Evolutionary conservation across 2,797 vertebrate species (phyloP).

Genomic region (Danio jaintianensis): DNA sequence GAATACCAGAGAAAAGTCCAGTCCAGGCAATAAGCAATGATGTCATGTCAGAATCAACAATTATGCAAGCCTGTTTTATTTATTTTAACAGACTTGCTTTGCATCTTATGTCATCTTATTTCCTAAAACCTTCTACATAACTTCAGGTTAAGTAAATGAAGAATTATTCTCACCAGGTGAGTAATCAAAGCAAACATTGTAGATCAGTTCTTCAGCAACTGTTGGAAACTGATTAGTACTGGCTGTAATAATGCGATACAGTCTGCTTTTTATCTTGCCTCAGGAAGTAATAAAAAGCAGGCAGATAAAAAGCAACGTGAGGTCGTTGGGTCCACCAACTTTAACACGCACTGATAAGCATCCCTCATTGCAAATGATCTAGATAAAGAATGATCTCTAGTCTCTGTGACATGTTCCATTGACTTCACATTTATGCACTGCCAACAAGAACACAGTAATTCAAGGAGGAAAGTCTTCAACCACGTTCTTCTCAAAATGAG

Average conservation of each 20-base stretch:
- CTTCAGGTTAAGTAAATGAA: not conserved
- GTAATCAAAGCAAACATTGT: not conserved
- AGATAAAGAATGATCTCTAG: constrained; percentile 45
- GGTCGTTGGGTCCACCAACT: constrained; percentile 66
- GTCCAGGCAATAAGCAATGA: not conserved
- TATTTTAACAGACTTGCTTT: not conserved
- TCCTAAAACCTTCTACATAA: not conserved
- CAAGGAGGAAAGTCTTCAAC: not conserved
- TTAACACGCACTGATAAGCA: constrained; percentile 67
- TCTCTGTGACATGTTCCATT: constrained; percentile 13
- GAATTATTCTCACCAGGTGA: not conserved
- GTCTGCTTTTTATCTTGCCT: not conserved
- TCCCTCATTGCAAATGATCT: constrained; percentile 12
- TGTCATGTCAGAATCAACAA: not conserved
- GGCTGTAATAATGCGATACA: too few relatives aligned
- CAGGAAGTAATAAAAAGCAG: constrained; percentile 51
- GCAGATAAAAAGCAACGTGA: constrained; percentile 39
- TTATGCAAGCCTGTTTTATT: not conserved
- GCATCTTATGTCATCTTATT: not conserved
- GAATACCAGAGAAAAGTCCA: not conserved
- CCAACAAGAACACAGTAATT: not conserved
- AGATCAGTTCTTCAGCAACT: not conserved
- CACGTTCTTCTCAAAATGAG: constrained; percentile 67
- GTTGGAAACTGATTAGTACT: not conserved
- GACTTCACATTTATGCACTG: not conserved